A percentile compares a stretch with the other conserved stretches of the same genome.
These are phyloP conservation scores for Eubucco bourcierii DNA, from an alignment of 2,113 vertebrate species.

Conservation along the genomic window DNA sequence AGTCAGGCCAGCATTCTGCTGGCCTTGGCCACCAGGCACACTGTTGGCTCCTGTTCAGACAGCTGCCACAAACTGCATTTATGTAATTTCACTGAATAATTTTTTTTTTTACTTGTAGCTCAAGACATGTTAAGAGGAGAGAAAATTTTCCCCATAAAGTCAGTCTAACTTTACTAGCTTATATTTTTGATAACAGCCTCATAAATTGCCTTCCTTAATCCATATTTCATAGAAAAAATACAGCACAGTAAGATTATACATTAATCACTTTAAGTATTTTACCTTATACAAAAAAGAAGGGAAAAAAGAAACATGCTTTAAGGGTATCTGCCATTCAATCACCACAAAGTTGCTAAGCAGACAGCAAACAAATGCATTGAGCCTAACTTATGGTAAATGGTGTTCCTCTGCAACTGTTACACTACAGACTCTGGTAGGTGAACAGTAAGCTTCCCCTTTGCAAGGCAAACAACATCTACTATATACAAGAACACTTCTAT, in stretches of 20 bases:
- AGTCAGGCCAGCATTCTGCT: too few species aligned
- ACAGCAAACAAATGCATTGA: background rate
- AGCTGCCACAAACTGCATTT: too few species aligned
- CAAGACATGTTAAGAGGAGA: background rate
- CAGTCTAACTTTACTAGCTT: background rate
- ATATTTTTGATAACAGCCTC: background rate
- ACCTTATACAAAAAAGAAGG: background rate
- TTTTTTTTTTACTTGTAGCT: constrained; percentile 5
- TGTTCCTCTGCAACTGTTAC: background rate
- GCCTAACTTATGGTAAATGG: background rate
- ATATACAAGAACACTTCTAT: background rate
- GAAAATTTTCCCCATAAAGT: background rate
- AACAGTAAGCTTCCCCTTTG: background rate
- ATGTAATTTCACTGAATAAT: background rate
- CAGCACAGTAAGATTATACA: background rate
- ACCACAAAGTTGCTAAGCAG: background rate
- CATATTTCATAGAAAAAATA: background rate
- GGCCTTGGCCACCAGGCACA: too few species aligned
- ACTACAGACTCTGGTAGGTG: background rate
- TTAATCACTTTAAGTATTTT: background rate
- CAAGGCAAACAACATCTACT: background rate
- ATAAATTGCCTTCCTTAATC: background rate
- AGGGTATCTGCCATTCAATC: background rate
- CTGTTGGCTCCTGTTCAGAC: too few species aligned
- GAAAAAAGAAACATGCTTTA: background rate